Evolutionary conservation across 1,140 invertebrate species (phyloP).

Genomic region (Micrasema longulum): DNA sequence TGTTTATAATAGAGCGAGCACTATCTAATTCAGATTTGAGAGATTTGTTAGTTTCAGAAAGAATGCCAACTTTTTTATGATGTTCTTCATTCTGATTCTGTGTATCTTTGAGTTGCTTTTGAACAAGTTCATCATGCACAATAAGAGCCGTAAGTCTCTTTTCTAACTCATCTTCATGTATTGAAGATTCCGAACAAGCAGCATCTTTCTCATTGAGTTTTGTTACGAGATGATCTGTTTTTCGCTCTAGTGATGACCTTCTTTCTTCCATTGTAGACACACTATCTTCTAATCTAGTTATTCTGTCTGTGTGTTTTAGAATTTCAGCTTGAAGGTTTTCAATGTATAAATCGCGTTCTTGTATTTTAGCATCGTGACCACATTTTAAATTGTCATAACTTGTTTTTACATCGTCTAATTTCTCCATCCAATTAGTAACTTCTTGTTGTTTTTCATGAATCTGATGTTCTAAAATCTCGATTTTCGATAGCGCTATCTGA

Average conservation of each 20-base stretch:
- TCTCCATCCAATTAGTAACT: slow-evolving; percentile 58
- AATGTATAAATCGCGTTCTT: slow-evolving; percentile 78
- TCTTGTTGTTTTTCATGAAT: slow-evolving; percentile 61
- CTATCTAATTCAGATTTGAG: slow-evolving; percentile 58
- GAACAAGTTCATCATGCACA: slow-evolving; percentile 70
- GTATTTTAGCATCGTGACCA: slow-evolving; percentile 73
- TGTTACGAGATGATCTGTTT: slow-evolving; percentile 67
- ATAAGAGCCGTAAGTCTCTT: slow-evolving; percentile 67
- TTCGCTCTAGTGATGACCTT: slow-evolving; percentile 68
- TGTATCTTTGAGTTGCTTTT: slow-evolving; percentile 67
- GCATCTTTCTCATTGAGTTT: slow-evolving; percentile 69
- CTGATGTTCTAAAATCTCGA: slow-evolving; percentile 62
- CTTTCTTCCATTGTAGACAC: slow-evolving; percentile 69
- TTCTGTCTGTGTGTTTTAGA: slow-evolving; percentile 71
- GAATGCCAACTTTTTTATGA: slow-evolving; percentile 63
- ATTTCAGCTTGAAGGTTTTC: slow-evolving; percentile 78
- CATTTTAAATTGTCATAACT: slow-evolving; percentile 60
- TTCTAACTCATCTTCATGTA: slow-evolving; percentile 69
- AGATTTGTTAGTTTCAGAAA: slow-evolving; percentile 62
- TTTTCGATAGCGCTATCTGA: slow-evolving; percentile 54
- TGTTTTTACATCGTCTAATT: slow-evolving; percentile 59
- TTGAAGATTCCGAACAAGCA: slow-evolving; percentile 67
- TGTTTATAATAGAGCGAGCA: slow-evolving; percentile 57
- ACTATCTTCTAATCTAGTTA: slow-evolving; percentile 71
- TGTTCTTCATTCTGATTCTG: slow-evolving; percentile 71